Base-by-base conservation (phyloP, 2,888 invertebrate species). In the Chromoteleia sp. region DNA sequence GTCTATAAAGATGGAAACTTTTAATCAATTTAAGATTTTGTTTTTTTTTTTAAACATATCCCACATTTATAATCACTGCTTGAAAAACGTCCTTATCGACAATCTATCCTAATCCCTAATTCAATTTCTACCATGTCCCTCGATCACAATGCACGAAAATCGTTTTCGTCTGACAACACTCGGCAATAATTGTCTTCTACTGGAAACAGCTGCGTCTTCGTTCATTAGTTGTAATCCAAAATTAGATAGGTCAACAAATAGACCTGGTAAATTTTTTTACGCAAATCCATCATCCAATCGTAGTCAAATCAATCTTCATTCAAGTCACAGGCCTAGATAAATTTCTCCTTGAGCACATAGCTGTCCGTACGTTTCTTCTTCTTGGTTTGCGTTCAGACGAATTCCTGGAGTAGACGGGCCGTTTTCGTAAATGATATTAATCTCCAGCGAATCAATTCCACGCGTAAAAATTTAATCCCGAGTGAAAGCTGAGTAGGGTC, bases 401-500 rank as follows among this genome's bases (percentile, higher is more conserved):
- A 71, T 78, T 78, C 71, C 41, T 43, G 41, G 33, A 39, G 25
- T 10, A 43, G 54, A 65, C 78, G 21, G 43, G 12, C 58, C 36
- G 58, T 78, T 71, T 71, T 71, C 65, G 56, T 48, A 65, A 71
- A 78, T 30, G 78, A 78, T 78, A 78, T 71, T 71, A 70, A 81
- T 81, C 70, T 81, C 59, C 36, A 41, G 63, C 43, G 68, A 81
- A 81, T 75, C 80, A 75, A 70, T 71, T 75, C 65, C 59, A 21
- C 65, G 36, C 41, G 45, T 50, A 65, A 70, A 75, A 71, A 63
- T 75, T 58, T 75, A 81, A 81, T 81, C 71, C 30, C 21, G 21
- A 61, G 80, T 70, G 80, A 80, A 74, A 80, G 68, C 58, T 80
- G 80, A 75, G 75, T 75, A 75, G 80, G 65, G 79, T 75, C 74